A percentile compares a stretch with the other conserved stretches of the same genome.
Evolutionary conservation across 1,140 invertebrate genomes (phyloP).

Genomic region (Akabosia matsudoensis): DNA sequence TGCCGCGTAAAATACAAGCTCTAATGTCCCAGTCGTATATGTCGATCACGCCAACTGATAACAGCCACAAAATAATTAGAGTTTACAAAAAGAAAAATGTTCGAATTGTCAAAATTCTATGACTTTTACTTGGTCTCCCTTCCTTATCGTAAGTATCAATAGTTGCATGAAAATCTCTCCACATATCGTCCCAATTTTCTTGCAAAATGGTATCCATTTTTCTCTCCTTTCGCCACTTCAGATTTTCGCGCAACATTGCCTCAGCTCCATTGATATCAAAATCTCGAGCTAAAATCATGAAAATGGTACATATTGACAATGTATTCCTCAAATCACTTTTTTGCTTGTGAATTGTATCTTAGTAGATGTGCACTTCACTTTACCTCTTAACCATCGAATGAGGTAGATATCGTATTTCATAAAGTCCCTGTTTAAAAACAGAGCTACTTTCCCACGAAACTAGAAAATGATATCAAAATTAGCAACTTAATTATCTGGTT

Average conservation of each 20-base stretch:
- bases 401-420: background rate
- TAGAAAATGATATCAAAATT: background rate
- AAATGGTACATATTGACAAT: background rate
- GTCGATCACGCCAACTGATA: conserved; percentile 10
- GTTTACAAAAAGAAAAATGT: background rate
- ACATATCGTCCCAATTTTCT: conserved; percentile 8
- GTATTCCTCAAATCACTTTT: background rate
- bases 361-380: background rate
- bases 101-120: background rate
- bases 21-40: conserved; percentile 8
- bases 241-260: background rate
- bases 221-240: conserved; percentile 5
- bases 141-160: background rate
- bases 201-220: conserved; percentile 9
- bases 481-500: background rate
- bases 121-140: background rate
- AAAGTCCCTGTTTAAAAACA: background rate
- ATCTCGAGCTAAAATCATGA: background rate
- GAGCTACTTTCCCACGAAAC: background rate
- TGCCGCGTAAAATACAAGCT: background rate
- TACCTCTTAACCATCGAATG: conserved; percentile 1
- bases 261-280: background rate
- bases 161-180: background rate
- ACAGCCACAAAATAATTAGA: background rate
- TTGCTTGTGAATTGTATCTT: no score